phyloP scores from a whole-genome alignment of 2,888 invertebrate species.

The Hecatera dysodea region DNA sequence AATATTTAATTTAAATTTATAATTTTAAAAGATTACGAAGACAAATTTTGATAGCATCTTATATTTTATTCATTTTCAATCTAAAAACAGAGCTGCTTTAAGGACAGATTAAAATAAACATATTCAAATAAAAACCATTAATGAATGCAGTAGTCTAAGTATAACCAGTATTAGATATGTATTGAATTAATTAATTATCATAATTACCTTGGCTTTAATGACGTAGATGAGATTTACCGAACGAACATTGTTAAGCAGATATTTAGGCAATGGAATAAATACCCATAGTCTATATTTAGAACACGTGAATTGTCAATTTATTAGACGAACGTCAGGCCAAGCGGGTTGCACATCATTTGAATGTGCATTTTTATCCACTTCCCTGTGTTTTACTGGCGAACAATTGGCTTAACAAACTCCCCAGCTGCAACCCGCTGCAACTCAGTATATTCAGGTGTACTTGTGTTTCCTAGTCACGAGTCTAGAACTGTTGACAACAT shows the following conservation, averaged over 20 bases:
- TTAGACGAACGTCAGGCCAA: neutral
- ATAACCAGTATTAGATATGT: neutral
- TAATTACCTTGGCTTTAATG: neutral
- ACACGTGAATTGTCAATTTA: neutral
- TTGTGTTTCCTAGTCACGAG: neutral
- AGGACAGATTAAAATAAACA: neutral
- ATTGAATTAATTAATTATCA: neutral
- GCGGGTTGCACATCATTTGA: neutral
- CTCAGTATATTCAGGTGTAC: neutral
- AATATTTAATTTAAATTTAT: neutral
- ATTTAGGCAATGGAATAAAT: constrained; percentile 1
- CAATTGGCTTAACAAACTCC: too few species aligned
- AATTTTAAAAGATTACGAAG: neutral
- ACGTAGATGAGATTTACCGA: constrained; percentile 5
- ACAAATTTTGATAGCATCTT: neutral
- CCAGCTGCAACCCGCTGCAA: neutral
- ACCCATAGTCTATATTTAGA: neutral
- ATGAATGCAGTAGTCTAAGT: neutral
- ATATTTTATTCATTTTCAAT: neutral
- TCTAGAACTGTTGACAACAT: neutral
- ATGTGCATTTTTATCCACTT: neutral
- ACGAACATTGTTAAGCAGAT: too few species aligned
- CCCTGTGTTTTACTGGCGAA: neutral
- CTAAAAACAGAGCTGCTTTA: neutral
- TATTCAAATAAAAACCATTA: neutral